Percentiles rank a stretch among this genome's conserved stretches.
Evolutionary conservation across 1,140 invertebrate genomes (phyloP).

Genomic region (Cataglyphis hispanica): DNA sequence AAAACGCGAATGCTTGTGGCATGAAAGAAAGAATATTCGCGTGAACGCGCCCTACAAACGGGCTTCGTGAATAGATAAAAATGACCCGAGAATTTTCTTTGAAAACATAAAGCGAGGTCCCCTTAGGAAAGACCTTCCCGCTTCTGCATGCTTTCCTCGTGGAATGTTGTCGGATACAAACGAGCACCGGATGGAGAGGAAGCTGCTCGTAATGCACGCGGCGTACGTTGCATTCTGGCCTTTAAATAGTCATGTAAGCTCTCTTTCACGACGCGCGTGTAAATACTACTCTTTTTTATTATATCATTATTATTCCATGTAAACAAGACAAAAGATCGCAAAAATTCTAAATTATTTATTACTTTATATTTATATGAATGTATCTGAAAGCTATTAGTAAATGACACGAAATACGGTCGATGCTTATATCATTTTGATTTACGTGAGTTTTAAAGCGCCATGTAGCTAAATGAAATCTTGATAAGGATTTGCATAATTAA

Average conservation of each 20-base stretch:
- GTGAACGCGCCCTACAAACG: background rate
- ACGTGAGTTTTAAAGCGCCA: background rate
- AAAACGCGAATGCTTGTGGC: background rate
- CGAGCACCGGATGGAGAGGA: background rate
- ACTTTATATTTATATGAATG: background rate
- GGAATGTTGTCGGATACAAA: conserved; percentile 34
- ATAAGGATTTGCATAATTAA: conserved; percentile 41
- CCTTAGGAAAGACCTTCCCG: background rate
- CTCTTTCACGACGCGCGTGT: background rate
- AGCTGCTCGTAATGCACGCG: background rate
- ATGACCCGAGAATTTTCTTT: conserved; percentile 41
- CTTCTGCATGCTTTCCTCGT: background rate
- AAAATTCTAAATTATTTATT: background rate
- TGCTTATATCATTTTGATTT: conserved; percentile 11
- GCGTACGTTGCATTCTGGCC: background rate
- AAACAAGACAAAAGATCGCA: background rate
- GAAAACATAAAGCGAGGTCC: conserved; percentile 23
- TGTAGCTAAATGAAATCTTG: conserved; percentile 3
- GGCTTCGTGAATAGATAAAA: conserved; percentile 39
- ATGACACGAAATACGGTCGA: background rate
- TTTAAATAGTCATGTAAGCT: conserved; percentile 3
- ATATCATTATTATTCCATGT: background rate
- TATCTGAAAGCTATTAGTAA: background rate
- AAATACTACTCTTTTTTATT: background rate
- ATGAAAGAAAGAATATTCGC: background rate